phyloP scores from a whole-genome alignment of 1,140 invertebrate genomes.

The Rhopalosiphum padi region DNA sequence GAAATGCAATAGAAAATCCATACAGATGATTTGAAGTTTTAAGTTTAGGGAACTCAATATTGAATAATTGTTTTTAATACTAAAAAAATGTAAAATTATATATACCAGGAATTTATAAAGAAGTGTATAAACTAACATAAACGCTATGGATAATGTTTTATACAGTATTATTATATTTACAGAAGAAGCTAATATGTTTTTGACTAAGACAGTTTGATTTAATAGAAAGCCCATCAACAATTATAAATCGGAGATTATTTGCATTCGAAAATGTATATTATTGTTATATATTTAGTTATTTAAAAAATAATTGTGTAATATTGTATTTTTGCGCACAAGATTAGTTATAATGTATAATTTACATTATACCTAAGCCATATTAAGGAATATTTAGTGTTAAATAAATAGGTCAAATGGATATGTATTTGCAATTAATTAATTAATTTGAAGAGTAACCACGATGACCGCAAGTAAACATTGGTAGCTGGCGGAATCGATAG shows the following conservation, averaged over 20 bases:
- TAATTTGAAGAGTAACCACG: neutral
- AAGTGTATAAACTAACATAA: no score
- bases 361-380: neutral
- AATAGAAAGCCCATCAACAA: neutral
- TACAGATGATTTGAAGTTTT: no score
- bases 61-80: no score
- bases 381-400: neutral
- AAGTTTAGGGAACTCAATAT: no score
- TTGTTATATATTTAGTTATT: neutral
- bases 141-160: no score
- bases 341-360: neutral
- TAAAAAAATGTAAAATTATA: no score
- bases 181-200: no score
- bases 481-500: neutral
- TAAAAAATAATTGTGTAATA: neutral
- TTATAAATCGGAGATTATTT: neutral
- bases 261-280: neutral
- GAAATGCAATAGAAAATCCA: no score
- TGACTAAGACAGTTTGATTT: neutral
- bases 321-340: neutral
- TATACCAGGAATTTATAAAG: no score
- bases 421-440: neutral
- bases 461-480: neutral
- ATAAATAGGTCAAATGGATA: neutral
- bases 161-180: neutral